Conservation (phyloP, 2,113 vertebrate species). For the Triplophysa tibetana region DNA sequence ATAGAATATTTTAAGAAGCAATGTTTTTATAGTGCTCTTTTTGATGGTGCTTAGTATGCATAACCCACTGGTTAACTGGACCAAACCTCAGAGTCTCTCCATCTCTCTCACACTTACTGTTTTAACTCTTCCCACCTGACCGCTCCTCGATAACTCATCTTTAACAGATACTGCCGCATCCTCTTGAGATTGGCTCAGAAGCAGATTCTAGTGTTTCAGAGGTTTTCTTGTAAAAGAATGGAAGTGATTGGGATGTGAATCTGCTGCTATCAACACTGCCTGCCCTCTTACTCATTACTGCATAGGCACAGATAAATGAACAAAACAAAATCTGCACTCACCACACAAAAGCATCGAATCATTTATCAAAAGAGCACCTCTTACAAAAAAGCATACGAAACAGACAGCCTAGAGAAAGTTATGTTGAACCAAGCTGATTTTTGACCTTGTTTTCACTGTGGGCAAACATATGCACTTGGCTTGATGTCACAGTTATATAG, state of each 20-base stretch:
- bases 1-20: too few species aligned
- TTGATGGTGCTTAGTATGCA: too few species aligned
- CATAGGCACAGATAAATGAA: slow-evolving; percentile 26
- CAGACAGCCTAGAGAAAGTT: neutral
- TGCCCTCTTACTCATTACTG: slow-evolving; percentile 42
- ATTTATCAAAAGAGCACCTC: slow-evolving; percentile 39
- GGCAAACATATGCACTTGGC: neutral
- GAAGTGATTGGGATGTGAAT: slow-evolving; percentile 27
- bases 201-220: slow-evolving; percentile 31
- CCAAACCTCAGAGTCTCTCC: slow-evolving; percentile 2
- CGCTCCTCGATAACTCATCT: slow-evolving; percentile 36
- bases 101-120: slow-evolving; percentile 7
- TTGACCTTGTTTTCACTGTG: slow-evolving; percentile 26
- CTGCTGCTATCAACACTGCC: slow-evolving; percentile 27
- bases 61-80: too few species aligned
- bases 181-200: slow-evolving; percentile 39
- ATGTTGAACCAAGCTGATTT: slow-evolving; percentile 42
- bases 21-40: too few species aligned
- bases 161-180: slow-evolving; percentile 36
- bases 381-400: slow-evolving; percentile 14
- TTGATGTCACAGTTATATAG: neutral
- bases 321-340: slow-evolving; percentile 42
- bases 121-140: slow-evolving; percentile 7
- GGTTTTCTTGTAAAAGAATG: slow-evolving; percentile 31
- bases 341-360: slow-evolving; percentile 19